Base-by-base conservation (phyloP, 1,140 invertebrate genomes). In the Drosophila ironensis region DNA sequence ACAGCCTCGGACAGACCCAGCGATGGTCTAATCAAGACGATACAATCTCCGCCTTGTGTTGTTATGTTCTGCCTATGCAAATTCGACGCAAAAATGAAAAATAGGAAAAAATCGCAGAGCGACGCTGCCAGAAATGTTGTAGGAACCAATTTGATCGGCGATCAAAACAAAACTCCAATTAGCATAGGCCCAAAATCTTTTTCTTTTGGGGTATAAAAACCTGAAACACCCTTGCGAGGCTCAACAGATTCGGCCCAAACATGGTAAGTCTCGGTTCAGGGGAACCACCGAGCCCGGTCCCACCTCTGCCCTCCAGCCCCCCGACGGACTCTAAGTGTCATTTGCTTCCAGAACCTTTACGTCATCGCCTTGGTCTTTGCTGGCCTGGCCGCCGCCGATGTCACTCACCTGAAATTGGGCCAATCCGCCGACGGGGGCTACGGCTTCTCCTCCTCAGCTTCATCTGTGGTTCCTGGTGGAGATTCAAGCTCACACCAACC, bases 121-220 rank as follows among this genome's bases (percentile, higher is more conserved):
- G 17, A n/a, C n/a, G 33, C 27, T 48, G 35, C 53, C 33, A 51
- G 16, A 42, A 41, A 17, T 66, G 24, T 28, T 30, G n/a, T 30
- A 50, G 28, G 28, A 40, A 48, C 45, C 33, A n/a, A 60, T 22
- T 37, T 5, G 22, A 27, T 30, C 33, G 16, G 27, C 35, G 51
- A 72, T 59, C 46, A 69, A 70, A 70, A 84, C 59, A 70, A 71
- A 78, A 45, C 40, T 35, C 42, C 73, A 84, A 84, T 84, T 84
- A 86, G 78, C 78, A 84, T 84, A 84, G 73, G 40, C 69, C 40
- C 70, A 60, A 48, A 30, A 25, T 40, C 45, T 30, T 60, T 40
- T 57, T 84, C 56, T 61, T n/a, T n/a, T n/a, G n/a, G 72, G 46
- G 73, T 84, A 84, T 84, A 84, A 84, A 84, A 78, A 84, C 73